Conservation (phyloP, 2,113 vertebrate species). For the Callorhinus ursinus region DNA sequence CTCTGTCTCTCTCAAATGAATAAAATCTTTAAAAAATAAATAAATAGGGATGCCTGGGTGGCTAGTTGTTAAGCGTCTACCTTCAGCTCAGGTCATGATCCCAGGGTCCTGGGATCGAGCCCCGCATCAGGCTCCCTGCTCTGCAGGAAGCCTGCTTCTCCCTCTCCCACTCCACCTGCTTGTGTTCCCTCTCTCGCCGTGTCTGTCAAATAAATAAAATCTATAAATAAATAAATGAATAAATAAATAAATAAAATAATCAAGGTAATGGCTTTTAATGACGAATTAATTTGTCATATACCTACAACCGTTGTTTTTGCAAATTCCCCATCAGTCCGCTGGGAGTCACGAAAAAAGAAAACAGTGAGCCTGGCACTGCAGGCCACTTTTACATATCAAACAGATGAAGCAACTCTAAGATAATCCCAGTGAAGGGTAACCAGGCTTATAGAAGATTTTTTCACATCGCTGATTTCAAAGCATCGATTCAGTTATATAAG, state of each 20-base stretch:
- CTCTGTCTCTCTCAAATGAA: neutral
- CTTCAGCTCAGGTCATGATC: too few species aligned
- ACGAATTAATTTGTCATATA: neutral
- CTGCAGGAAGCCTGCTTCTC: too few species aligned
- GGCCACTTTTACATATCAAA: neutral
- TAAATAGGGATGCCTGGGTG: neutral
- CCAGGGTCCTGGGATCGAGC: too few species aligned
- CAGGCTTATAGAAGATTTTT: neutral
- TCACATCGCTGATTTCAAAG: neutral
- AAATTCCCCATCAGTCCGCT: neutral
- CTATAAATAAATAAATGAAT: too few species aligned
- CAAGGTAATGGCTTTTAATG: neutral
- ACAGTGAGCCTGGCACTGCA: neutral
- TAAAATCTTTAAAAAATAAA: neutral
- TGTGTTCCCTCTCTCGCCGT: too few species aligned
- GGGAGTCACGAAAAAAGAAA: neutral
- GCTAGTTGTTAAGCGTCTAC: too few species aligned
- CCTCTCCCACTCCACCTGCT: too few species aligned
- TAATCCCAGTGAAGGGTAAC: neutral
- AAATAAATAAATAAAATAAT: neutral
- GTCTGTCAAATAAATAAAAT: too few species aligned
- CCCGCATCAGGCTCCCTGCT: too few species aligned
- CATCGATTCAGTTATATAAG: neutral
- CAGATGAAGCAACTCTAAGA: neutral
- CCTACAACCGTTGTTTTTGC: neutral